These are phyloP conservation scores for Stomorhina lunata DNA, from an alignment of 2,888 invertebrate species.

Conservation along the genomic window DNA sequence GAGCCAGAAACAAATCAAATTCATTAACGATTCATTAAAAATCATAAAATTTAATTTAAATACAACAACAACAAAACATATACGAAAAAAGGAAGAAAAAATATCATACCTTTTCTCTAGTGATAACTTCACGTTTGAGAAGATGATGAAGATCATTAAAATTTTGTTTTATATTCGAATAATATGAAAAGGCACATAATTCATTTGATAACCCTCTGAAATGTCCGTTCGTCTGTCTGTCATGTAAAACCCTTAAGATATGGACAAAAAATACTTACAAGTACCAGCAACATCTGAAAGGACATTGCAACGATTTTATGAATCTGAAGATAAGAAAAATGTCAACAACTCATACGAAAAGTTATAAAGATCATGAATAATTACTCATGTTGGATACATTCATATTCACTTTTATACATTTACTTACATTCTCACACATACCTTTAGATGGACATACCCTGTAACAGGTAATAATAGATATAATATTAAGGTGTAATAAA, in stretches of 20 bases:
- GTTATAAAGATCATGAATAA: constrained; percentile 73
- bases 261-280: not conserved
- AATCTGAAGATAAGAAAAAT: constrained; percentile 72
- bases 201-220: constrained; percentile 60
- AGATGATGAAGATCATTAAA: constrained; percentile 34
- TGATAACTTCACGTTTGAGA: constrained; percentile 17
- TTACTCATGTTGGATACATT: constrained; percentile 35
- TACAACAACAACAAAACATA: not conserved
- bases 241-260: constrained; percentile 34
- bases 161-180: constrained; percentile 27
- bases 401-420: not conserved
- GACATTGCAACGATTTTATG: constrained; percentile 40
- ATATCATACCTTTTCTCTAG: constrained; percentile 30
- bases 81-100: not conserved
- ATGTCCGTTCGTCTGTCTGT: constrained; percentile 27
- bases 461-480: not conserved
- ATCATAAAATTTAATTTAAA: constrained; percentile 52
- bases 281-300: not conserved
- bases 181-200: constrained; percentile 47
- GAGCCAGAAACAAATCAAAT: constrained; percentile 39
- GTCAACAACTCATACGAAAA: constrained; percentile 73
- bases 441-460: too few relatives aligned
- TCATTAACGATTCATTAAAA: constrained; percentile 43
- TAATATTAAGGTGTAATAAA: too few relatives aligned
- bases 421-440: too few relatives aligned